phyloP scores from a whole-genome alignment of 1,140 invertebrate genomes.

The Oryctes rhinoceros region DNA sequence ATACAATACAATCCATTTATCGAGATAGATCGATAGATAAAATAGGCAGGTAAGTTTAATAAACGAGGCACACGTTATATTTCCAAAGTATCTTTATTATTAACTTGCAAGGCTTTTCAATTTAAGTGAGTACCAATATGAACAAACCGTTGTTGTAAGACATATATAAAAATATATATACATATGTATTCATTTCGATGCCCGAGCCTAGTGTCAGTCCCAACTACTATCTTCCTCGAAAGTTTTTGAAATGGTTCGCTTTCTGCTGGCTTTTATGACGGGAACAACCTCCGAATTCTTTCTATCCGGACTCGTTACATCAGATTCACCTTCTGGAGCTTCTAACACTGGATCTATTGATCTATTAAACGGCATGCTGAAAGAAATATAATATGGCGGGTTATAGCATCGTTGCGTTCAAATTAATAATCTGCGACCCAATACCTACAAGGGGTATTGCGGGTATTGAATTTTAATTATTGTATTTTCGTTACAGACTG shows the following conservation, averaged over 20 bases:
- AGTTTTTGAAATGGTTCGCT: slow-evolving; percentile 29
- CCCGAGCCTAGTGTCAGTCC: slow-evolving; percentile 9
- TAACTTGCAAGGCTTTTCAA: not conserved
- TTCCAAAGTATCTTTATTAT: slow-evolving; percentile 20
- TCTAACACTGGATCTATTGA: slow-evolving; percentile 28
- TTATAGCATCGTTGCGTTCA: too few relatives aligned
- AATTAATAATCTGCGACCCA: too few relatives aligned
- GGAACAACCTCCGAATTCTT: not conserved
- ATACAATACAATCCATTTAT: too few relatives aligned
- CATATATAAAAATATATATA: slow-evolving; percentile 24
- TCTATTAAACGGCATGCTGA: slow-evolving; percentile 5
- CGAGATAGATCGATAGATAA: too few relatives aligned
- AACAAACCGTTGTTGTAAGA: slow-evolving; percentile 13
- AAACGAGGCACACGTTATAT: not conserved
- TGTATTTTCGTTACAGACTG: too few relatives aligned
- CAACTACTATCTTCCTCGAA: slow-evolving; percentile 40
- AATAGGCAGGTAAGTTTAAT: not conserved
- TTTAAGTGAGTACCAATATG: not conserved
- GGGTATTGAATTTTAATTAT: too few relatives aligned
- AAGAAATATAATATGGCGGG: not conserved
- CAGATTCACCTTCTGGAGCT: not conserved
- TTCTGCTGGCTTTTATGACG: slow-evolving; percentile 26
- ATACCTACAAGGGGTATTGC: too few relatives aligned
- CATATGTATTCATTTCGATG: not conserved
- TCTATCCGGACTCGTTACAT: not conserved